Base-by-base conservation (phyloP, 2,113 vertebrate genomes). In the Bubo blakistoni region DNA sequence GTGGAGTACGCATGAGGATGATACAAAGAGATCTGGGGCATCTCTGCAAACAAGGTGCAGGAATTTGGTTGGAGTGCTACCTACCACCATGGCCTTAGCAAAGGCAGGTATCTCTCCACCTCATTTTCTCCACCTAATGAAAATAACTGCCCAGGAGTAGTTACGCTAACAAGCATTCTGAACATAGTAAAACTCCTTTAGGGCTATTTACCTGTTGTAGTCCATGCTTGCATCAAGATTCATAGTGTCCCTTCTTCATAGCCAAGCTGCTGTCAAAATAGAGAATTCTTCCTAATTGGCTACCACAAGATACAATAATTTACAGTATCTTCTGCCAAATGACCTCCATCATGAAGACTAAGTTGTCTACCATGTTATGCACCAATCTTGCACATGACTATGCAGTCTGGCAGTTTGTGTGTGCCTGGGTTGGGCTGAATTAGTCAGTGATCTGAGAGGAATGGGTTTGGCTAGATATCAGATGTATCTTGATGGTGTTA, bases 211-310 rank as follows among this genome's bases (percentile, higher is more conserved):
- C 52, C 51, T 34, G 14, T 51, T 54, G 38, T 7, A 74, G 29
- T 44, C 30, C 2, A 0, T 47, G 24, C 22, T 81, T 4, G 0
- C 26, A 55, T 6, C 7, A n/a, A 59, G 58, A 52, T 46, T 70
- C 2, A 5, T 10, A 27, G 36, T 22, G 34, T 51, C 16, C 20
- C 36, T 7, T 70, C 40, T 77, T 62, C 25, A 20, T 25, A 91
- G 70, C 40, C 92, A 11, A 87, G 20, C 44, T 71, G 12, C 38
- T 72, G 34, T 34, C 38, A 52, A 79, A 81, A 44, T 1, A 82
- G 70, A 69, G 30, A 91, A 69, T 44, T 52, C 27, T 55, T 91
- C 62, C 34, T 79, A 57, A 42, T 34, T 7, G 9, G 5, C 11
- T 85, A 12, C 36, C 40, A 58, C 3, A 7, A 80, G 26, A 81